Percentiles rank a stretch among this genome's conserved stretches.
Conservation (phyloP, 35 echinoderm and acorn worm genomes). For the Hemicentrotus pulcherrimus region DNA sequence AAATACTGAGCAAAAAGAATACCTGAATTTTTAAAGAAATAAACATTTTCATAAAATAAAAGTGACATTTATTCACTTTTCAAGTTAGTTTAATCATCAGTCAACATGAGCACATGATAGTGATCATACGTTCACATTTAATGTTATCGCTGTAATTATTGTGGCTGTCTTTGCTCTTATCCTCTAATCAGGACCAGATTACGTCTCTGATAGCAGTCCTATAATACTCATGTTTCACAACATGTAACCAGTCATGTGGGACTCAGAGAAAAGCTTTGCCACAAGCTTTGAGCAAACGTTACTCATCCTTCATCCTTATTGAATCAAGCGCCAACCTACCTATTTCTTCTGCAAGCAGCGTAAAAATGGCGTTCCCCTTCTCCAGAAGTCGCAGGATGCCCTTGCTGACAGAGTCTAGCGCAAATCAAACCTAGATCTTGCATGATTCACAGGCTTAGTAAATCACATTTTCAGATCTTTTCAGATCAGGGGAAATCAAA, state of each 20-base stretch:
- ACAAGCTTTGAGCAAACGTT: neutral
- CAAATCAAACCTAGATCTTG: constrained; percentile 11
- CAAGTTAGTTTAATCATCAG: neutral
- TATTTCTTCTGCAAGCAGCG: neutral
- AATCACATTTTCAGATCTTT: neutral
- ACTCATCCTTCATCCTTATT: constrained; percentile 3
- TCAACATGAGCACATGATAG: neutral
- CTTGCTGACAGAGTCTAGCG: neutral
- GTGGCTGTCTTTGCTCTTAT: neutral
- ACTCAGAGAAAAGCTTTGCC: neutral
- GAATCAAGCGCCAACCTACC: neutral
- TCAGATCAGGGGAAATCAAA: neutral
- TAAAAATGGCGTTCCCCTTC: neutral
- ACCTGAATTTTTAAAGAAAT: no score
- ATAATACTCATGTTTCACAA: constrained; percentile 19
- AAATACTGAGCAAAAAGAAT: neutral
- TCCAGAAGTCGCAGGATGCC: neutral
- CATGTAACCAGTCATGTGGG: neutral
- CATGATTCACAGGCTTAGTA: neutral
- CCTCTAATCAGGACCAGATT: constrained; percentile 1
- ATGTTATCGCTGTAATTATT: neutral
- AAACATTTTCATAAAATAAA: no score
- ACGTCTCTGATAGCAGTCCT: neutral
- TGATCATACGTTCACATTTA: neutral
- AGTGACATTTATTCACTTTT: neutral